Evolutionary conservation across 2,113 vertebrate species (phyloP), one percentile per base, ranked within the genome.

Genomic region (Arvicanthis niloticus): DNA sequence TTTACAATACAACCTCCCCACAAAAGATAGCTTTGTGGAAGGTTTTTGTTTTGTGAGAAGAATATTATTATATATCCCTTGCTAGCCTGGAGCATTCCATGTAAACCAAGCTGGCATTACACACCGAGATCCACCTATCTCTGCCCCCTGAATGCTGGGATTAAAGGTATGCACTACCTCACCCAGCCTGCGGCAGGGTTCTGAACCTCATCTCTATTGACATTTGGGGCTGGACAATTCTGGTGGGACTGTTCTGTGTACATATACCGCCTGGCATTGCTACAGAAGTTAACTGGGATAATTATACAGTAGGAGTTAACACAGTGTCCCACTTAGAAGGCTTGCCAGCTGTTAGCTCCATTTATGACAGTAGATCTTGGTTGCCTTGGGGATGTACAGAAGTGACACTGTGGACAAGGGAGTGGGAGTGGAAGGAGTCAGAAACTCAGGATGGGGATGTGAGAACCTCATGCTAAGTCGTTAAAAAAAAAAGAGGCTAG

Each of bases 261-360:
- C 0, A 0, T 11, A 3, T 37, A 68, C 58, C 48, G 19, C 13
- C 31, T 12, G 60, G 96, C 5, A 2, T 34, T 10, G 72, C 10
- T 72, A n/a, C 37, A 62, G 84, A 84, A 85, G 75, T 85, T 15
- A 77, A 73, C 67, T 17, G 34, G 81, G 88, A 37, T 72, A 88
- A 40, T 8, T 85, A 45, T 9, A 48, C 17, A 1, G 42, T 34
- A n/a, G 53, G 22, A 34, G 75, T 80, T 80, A 91, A 42, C 73
- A 37, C 29, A 26, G 51, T 22, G 45, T 93, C 84, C 92, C 80
- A 88, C 40, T n/a, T 78, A 56, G 70, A 60, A 75, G 56, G 58
- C 92, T 58, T 70, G 42, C 31, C 13, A 88, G 75, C 86, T 51
- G 26, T 85, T n/a, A 40, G 78, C 48, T 76, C 75, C 84, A 0